A percentile compares a stretch with the other conserved stretches of the same genome.
Conservation (phyloP, 2,113 vertebrate species). For the Spea multiplicata region DNA sequence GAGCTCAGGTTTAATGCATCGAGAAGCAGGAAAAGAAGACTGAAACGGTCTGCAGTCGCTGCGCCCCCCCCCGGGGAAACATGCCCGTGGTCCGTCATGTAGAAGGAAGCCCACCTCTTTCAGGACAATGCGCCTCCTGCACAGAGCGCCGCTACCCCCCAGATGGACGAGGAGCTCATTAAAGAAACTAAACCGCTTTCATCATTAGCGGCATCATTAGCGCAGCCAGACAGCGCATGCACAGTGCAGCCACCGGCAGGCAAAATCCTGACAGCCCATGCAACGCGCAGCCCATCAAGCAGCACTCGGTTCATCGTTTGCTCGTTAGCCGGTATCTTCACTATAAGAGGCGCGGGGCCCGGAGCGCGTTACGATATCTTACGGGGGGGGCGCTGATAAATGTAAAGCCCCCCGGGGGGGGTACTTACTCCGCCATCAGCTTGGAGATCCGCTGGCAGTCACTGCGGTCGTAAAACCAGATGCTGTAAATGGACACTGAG, state of each 20-base stretch:
- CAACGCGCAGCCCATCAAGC: too few relatives aligned
- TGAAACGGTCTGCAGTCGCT: too few relatives aligned
- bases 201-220: background rate
- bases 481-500: constrained; percentile 97
- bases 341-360: background rate
- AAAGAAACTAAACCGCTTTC: constrained; percentile 1
- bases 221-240: background rate
- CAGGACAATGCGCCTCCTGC: background rate
- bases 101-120: constrained; percentile 5
- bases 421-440: constrained; percentile 94
- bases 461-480: constrained; percentile 98
- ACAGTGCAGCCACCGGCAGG: too few relatives aligned
- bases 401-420: background rate
- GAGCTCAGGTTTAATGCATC: too few relatives aligned
- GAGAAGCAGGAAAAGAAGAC: too few relatives aligned
- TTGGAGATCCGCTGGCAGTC: constrained; percentile 96
- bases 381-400: too few relatives aligned
- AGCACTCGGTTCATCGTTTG: too few relatives aligned
- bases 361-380: background rate
- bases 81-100: constrained; percentile 12
- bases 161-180: constrained; percentile 22
- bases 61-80: background rate
- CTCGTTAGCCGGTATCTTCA: too few relatives aligned
- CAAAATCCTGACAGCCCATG: too few relatives aligned
- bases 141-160: constrained; percentile 12